Base-by-base conservation (phyloP, 2,888 invertebrate genomes). In the Operophtera brumata region DNA sequence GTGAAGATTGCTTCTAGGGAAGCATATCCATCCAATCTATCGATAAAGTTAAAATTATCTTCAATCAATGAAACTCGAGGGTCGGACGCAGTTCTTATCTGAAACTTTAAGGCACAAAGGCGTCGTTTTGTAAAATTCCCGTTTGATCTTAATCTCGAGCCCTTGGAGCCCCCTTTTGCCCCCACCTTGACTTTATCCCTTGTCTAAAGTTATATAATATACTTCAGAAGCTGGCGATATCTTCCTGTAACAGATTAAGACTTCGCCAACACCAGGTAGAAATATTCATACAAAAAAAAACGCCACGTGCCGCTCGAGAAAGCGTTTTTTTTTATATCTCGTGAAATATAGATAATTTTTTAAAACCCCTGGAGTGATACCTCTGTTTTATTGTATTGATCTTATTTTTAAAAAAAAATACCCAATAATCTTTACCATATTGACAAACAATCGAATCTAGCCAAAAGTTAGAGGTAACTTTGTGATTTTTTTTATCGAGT, bases 41-140 rank as follows among this genome's bases (percentile, higher is more conserved):
- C 26, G 39, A 32, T 20, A 47, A 55, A 50, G 37, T 51, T 32
- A 39, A 44, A 41, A 32, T 47, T 46, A 40, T 47, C 35, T 39
- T 47, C 14, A 30, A 47, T 51, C 44, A 47, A 39, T 56, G 47
- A 45, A 50, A 51, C 32, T 13, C 14, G 36, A 41, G 11, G n/a
- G 43, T 43, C 30, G 48, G 46, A 43, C 36, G 45, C 47, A 45
- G 35, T 51, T 55, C 55, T 55, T 61, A 61, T 61, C 58, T 43
- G 36, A 46, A 58, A 58, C 42, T 58, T 58, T 53, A 43, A 43
- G 47, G 50, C 47, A 48, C 54, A 58, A 58, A 56, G 54, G 56
- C 53, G 44, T 40, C 56, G 48, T 54, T 54, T 56, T 54, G 48
- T 42, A 56, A 55, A 61, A 58, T 56, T 51, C 45, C 25, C 46